Evolutionary conservation across 2,888 invertebrate genomes (phyloP).

Genomic region (Sinhomidia bicolor): DNA sequence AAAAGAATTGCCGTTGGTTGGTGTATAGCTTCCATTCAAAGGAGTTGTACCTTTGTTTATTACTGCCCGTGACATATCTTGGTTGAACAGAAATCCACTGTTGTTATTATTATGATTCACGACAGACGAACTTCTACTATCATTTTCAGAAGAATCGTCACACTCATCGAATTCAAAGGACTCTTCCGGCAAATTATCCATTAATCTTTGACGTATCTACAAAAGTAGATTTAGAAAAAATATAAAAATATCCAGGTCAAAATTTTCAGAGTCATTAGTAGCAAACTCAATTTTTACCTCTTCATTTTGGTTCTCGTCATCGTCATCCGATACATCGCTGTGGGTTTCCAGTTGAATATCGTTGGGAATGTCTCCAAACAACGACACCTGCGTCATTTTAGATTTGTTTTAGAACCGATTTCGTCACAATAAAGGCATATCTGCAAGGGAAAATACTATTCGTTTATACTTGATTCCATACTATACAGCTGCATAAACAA

Average conservation of each 20-base stretch:
- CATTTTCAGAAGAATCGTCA: conserved; percentile 59
- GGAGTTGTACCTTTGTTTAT: conserved; percentile 9
- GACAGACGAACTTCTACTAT: conserved; percentile 52
- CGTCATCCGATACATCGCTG: conserved; percentile 12
- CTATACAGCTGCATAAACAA: too few species aligned
- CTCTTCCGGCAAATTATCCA: conserved; percentile 69
- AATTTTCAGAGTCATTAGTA: too few species aligned
- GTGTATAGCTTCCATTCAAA: conserved; percentile 39
- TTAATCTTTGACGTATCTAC: conserved; percentile 72
- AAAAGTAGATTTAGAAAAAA: not conserved
- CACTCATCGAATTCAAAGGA: conserved; percentile 74
- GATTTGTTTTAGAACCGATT: too few species aligned
- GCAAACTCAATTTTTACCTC: not conserved
- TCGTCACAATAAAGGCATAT: too few species aligned
- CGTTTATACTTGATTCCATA: too few species aligned
- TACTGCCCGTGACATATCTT: not conserved
- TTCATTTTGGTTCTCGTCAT: conserved; percentile 38
- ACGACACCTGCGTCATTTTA: conserved; percentile 64
- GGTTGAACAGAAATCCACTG: conserved; percentile 54
- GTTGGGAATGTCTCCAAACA: conserved; percentile 41
- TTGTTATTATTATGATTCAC: conserved; percentile 54
- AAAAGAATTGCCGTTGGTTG: conserved; percentile 9
- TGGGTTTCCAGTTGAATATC: conserved; percentile 57
- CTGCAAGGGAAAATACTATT: too few species aligned
- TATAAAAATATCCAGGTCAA: not conserved